A percentile compares a stretch with the other conserved stretches of the same genome.
Evolutionary conservation across 2,797 vertebrate species (phyloP).

Genomic region (Lutjanus campechanus): DNA sequence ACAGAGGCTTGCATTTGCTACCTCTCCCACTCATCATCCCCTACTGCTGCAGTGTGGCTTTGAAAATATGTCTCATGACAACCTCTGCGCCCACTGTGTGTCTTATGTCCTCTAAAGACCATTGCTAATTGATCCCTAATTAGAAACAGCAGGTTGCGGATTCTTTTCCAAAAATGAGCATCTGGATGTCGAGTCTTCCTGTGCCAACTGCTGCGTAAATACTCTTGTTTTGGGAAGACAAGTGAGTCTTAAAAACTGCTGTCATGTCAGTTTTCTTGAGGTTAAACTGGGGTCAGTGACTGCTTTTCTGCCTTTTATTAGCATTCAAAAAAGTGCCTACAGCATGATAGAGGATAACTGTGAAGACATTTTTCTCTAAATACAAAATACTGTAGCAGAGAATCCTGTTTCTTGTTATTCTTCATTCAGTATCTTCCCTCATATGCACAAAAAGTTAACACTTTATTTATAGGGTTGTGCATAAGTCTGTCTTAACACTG

Average conservation of each 20-base stretch:
- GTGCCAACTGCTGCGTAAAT: conserved; percentile 54
- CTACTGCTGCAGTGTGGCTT: conserved; percentile 27
- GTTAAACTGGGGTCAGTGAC: conserved; percentile 4
- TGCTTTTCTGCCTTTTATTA: neutral
- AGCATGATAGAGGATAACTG: neutral
- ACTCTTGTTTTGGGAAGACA: conserved; percentile 1
- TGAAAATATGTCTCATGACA: conserved; percentile 34
- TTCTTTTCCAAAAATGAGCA: conserved; percentile 51
- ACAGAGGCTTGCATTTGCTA: conserved; percentile 15
- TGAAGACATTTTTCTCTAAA: conserved; percentile 16
- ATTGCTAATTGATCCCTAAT: conserved; percentile 65
- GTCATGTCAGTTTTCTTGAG: neutral
- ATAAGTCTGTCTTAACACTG: too few species aligned
- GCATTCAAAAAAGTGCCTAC: conserved; percentile 3
- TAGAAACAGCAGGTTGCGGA: conserved; percentile 71
- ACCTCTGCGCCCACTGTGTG: conserved; percentile 28
- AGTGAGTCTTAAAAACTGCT: neutral
- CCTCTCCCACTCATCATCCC: conserved; percentile 9
- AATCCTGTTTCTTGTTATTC: conserved; percentile 29
- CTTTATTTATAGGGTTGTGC: too few species aligned
- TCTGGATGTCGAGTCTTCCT: conserved; percentile 45
- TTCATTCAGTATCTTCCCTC: neutral
- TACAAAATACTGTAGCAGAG: neutral
- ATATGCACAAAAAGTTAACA: neutral
- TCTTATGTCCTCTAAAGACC: conserved; percentile 52